Base-by-base conservation (phyloP, 1,140 invertebrate species). In the Aphaenogaster floridana region DNA sequence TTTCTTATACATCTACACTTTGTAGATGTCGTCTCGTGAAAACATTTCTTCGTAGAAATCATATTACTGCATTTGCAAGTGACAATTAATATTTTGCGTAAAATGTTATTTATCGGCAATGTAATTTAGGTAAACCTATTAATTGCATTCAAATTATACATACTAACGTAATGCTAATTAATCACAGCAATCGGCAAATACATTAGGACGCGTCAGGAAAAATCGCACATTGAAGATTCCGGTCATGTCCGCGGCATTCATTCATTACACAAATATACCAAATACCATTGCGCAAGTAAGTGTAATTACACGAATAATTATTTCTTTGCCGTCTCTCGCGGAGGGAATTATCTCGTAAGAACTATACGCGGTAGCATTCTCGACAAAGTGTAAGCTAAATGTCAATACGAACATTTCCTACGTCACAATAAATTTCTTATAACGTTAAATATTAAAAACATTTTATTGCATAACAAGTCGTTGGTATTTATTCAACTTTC, bases 401-500 rank as follows among this genome's bases (percentile, higher is more conserved):
- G 54, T 84, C 21, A 39, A 42, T 57, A 17, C 28, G 0, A 45
- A 11, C n/a, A 36, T 48, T 72, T 61, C 28, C 69, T 74, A 72
- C n/a, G 28, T 72, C 13, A 72, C 42, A 61, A 74, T 61, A 3
- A 90, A 45, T 83, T 76, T 74, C 63, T 69, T 74, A 48, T 13
- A 7, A 15, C 13, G 5, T 57, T 63, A 61, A 84, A 72, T 83
- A 87, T 89, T 72, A 90, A 78, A 71, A 57, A 39, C 88, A 63
- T 89, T 63, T 69, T 71, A 28, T 68, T 57, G 42, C 15, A 71
- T 39, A 69, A 59, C 50, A 66, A 74, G 39, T 64, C 21, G 64
- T 9, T 21, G 15, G 28, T 87, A 87, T 88, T 91, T 88, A 74
- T 83, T 17, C 36, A 64, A 59, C 54, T 88, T 91, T 88, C 78